Percentiles rank a stretch among this genome's conserved stretches.
These are phyloP conservation scores for Astatotilapia flaviijosephi DNA, from an alignment of 2,113 vertebrate genomes.

Conservation along the genomic window DNA sequence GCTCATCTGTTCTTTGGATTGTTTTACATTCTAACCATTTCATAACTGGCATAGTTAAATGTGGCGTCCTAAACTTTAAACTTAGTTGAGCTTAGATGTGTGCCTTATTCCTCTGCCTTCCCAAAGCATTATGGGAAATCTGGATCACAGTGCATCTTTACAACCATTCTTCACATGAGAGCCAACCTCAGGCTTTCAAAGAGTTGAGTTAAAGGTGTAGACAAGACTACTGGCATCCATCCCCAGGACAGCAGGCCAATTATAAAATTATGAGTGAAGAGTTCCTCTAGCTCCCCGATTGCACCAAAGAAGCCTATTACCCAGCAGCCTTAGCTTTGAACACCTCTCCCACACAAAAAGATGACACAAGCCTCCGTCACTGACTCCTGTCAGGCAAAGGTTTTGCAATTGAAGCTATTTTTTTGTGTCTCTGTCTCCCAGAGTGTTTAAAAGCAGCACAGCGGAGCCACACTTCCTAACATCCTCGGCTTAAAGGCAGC, in stretches of 20 bases:
- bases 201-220: constrained; percentile 56
- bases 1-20: background rate
- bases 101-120: background rate
- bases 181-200: constrained; percentile 38
- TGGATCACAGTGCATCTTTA: background rate
- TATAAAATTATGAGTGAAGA: constrained; percentile 73
- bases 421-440: constrained; percentile 33
- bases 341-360: constrained; percentile 55
- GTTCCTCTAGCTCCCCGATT: constrained; percentile 36
- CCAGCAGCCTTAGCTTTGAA: constrained; percentile 70
- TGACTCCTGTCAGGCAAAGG: constrained; percentile 67
- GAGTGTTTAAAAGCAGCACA: constrained; percentile 50
- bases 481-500: constrained; percentile 60
- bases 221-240: constrained; percentile 29
- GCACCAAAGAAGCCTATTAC: constrained; percentile 55
- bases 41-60: background rate
- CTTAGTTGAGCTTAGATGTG: background rate
- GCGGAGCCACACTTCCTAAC: constrained; percentile 44
- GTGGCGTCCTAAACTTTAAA: background rate
- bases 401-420: constrained; percentile 49
- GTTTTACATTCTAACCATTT: background rate
- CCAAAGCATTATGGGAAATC: constrained; percentile 6
- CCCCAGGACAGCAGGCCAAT: constrained; percentile 54
- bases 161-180: background rate
- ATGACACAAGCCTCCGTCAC: constrained; percentile 63